Base-by-base conservation (phyloP, 2,797 vertebrate genomes). In the Coregonus sp. region DNA sequence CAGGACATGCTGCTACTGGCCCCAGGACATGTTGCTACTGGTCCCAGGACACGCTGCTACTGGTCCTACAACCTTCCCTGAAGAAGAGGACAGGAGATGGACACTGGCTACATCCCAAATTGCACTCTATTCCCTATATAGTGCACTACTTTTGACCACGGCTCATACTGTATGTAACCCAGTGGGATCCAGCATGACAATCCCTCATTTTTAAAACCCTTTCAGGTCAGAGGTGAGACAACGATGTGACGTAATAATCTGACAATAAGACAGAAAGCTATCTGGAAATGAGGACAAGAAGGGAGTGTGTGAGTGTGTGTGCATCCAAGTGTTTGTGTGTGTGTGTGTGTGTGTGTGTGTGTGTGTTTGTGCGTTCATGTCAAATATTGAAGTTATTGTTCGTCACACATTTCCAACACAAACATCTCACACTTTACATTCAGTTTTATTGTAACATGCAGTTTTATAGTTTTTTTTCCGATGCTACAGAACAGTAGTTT, bases 321-420 rank as follows among this genome's bases (percentile, higher is more conserved):
- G 25, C 25, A 25, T 25, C 25, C 70, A 79, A 37, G 40, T 61
- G 63, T 70, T 54, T 54, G 77, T 69, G 75, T 59, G 81, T n/a
- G 29, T 74, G 50, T 1, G 18, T 25, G 50, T 25, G 18, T 15
- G 74, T 11, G 52, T 29, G 56, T 29, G 72, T 16, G 35, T 47
- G 72, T 47, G 75, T 47, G 70, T 40, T 61, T 76, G 77, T 78
- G 76, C 54, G 68, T 69, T 52, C 75, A 67, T 75, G 15, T 74
- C 65, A 66, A 59, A 59, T 1, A 59, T n/a, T 7, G 7, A 40
- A 40, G 66, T 70, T 11, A 18, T 52, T 54, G 52, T 31, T 31
- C 31, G 63, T 65, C 63, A 29, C 20, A 63, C 29, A 31, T 65
- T 31, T 65, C 20, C 63, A 25, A 31, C 29, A 4, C 11, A 65